Conservation (phyloP, 2,113 vertebrate genomes). For the Sakesphorus luctuosus region DNA sequence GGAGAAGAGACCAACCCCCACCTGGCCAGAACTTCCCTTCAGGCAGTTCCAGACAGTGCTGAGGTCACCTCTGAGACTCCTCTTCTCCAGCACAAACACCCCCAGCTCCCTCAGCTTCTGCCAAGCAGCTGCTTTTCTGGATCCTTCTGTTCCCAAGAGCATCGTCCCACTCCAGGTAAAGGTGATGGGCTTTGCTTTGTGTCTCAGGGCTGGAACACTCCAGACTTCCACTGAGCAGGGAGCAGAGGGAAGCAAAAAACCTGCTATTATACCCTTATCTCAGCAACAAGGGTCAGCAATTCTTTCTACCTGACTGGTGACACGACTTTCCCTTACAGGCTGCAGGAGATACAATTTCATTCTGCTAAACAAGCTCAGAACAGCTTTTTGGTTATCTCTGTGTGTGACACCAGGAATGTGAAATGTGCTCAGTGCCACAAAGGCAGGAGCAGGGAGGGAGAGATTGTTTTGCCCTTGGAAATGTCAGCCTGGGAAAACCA, state of each 20-base stretch:
- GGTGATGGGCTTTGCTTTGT: background rate
- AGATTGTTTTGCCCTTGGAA: background rate
- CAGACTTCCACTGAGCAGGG: background rate
- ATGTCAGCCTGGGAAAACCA: background rate
- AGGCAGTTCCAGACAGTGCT: too few relatives aligned
- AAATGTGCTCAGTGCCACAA: background rate
- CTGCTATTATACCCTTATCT: slow-evolving; percentile 22
- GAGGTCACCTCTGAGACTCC: too few relatives aligned
- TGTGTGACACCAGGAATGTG: background rate
- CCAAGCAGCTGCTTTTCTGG: background rate
- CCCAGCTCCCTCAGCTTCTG: background rate
- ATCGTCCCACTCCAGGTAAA: background rate
- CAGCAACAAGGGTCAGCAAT: background rate
- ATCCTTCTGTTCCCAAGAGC: background rate
- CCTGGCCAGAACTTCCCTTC: too few relatives aligned
- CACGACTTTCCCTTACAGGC: slow-evolving; percentile 17
- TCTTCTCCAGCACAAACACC: too few relatives aligned
- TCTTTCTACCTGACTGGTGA: background rate
- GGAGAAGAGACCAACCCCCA: too few relatives aligned
- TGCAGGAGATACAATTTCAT: slow-evolving; percentile 19
- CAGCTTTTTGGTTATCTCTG: background rate
- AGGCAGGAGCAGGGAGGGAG: background rate
- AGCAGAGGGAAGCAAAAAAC: background rate
- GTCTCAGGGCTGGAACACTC: background rate
- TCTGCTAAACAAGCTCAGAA: slow-evolving; percentile 32